Base-by-base conservation (phyloP, 2,888 invertebrate genomes). In the Pristionchus maxplancki region DNA sequence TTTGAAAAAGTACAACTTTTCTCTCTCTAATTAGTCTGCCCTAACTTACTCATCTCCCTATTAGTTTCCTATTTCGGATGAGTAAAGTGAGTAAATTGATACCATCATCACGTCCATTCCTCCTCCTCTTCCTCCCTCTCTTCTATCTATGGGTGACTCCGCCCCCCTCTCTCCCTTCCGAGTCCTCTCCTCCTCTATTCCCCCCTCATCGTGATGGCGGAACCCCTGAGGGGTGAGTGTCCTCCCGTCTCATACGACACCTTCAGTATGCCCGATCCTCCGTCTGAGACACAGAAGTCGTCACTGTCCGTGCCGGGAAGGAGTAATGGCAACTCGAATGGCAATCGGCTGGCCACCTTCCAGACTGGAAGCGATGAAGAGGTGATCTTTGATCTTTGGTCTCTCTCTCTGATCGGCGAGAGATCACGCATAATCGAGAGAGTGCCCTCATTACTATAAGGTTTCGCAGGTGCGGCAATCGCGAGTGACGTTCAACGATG, bases 401-500 rank as follows among this genome's bases (percentile, higher is more conserved):
- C 2, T 34, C 1, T 24, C n/a, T 8, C 6, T 31, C 31, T 34
- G 67, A 67, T 17, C 31, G 58, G 15, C 58, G n/a, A 58, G 24
- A 58, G 11, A 53, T 53, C 53, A 58, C 6, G n/a, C n/a, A 24
- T n/a, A n/a, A 58, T 58, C n/a, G n/a, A 58, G 53, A 40, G 31
- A 37, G 28, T 40, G 40, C 9, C 24, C 31, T 67, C 31, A 9
- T 17, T 34, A 8, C 64, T 20, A 13, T 2, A 31, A 17, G 4
- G 34, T n/a, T 0, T 4, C n/a, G 24, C 44, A 78, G 78, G 78
- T 83, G 1, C 82, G 82, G 37, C 82, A 83, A 53, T 83, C 82
- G 64, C 40, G 87, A 8, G 88, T 88, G 44, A 88, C 88, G 6
- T 88, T 88, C 83, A 88, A 74, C 67, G 78, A 86, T 34, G 48